Evolutionary conservation across 2,888 invertebrate genomes (phyloP).

Genomic region (Dastarcus helophoroides): DNA sequence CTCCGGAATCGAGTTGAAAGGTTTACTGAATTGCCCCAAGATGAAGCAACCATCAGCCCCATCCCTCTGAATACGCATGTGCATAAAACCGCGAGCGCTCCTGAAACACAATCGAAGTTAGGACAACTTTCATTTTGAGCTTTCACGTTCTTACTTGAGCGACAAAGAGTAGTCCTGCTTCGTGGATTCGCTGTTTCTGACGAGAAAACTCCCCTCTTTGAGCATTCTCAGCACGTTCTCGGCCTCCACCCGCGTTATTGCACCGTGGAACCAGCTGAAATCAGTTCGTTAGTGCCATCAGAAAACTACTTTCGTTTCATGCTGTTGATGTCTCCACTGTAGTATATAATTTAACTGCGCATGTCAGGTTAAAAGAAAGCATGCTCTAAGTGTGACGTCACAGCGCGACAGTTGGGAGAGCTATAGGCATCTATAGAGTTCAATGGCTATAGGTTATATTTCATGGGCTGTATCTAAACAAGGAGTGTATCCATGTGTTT

Average conservation of each 20-base stretch:
- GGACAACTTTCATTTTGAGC: too few species aligned
- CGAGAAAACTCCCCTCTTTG: constrained; percentile 86
- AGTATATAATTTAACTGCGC: too few species aligned
- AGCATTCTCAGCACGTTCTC: constrained; percentile 75
- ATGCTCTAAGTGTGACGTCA: too few species aligned
- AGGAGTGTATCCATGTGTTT: too few species aligned
- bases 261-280: constrained; percentile 88
- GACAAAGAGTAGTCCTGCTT: constrained; percentile 90
- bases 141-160: constrained; percentile 75
- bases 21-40: constrained; percentile 85
- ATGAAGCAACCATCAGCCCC: constrained; percentile 68
- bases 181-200: constrained; percentile 87
- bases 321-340: too few species aligned
- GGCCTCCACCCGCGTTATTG: constrained; percentile 82
- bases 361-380: too few species aligned
- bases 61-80: constrained; percentile 84
- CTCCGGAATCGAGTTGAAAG: constrained; percentile 86
- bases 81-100: constrained; percentile 92
- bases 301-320: too few species aligned
- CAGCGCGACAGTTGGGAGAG: too few species aligned
- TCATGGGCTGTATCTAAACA: too few species aligned
- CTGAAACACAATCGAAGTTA: constrained; percentile 45
- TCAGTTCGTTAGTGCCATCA: constrained; percentile 5
- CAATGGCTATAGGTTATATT: too few species aligned
- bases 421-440: too few species aligned